Conservation (phyloP, 1,140 invertebrate species). For the Ladona fulva region DNA sequence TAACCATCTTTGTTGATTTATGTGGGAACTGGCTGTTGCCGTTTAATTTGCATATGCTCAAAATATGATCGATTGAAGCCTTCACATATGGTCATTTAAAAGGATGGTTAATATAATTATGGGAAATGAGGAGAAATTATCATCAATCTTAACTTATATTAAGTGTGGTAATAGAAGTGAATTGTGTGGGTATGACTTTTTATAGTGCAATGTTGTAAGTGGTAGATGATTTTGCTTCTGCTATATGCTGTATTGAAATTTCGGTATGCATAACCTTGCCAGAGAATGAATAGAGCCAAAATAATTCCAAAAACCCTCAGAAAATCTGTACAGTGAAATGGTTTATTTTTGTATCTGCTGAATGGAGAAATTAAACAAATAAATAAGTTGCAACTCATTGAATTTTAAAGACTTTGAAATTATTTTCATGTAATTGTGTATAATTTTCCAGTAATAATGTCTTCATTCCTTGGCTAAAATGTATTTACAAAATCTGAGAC, state of each 20-base stretch:
- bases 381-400: constrained; percentile 1
- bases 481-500: no score
- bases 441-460: no score
- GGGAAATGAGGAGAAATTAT: not conserved
- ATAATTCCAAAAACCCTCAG: not conserved
- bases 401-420: not conserved
- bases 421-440: not conserved
- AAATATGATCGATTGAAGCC: not conserved
- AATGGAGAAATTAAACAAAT: constrained; percentile 8
- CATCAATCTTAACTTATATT: not conserved
- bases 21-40: not conserved
- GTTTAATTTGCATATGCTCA: not conserved
- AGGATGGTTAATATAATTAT: not conserved
- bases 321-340: not conserved
- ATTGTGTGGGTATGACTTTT: not conserved
- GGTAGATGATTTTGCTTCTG: not conserved
- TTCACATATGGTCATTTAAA: not conserved
- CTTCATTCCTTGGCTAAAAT: no score
- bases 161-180: not conserved
- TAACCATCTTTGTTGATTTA: not conserved
- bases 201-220: constrained; percentile 10
- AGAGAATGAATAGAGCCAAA: not conserved
- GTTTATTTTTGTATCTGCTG: constrained; percentile 6
- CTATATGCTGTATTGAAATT: not conserved
- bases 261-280: constrained; percentile 7